Conservation (phyloP, 2,888 invertebrate species). For the Alsophila aescularia region DNA sequence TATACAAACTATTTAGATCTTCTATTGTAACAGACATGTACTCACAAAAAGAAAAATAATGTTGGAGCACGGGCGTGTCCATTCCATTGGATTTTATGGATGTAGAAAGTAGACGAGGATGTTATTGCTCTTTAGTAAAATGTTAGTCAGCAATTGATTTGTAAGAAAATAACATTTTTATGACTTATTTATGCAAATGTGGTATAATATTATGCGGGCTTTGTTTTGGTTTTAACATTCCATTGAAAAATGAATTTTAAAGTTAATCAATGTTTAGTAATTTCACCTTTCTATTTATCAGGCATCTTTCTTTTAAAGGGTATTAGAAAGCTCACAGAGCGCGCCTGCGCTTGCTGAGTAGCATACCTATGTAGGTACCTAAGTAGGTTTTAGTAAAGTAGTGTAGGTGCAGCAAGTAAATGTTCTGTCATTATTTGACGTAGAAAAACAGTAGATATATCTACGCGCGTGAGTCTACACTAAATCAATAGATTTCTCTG, state of each 20-base stretch:
- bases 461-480: conserved; percentile 9
- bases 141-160: conserved; percentile 4
- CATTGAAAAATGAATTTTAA: background rate
- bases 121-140: conserved; percentile 1
- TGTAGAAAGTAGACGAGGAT: conserved; percentile 29
- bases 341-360: background rate
- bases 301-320: background rate
- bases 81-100: conserved; percentile 18
- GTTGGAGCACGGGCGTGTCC: conserved; percentile 13
- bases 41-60: background rate
- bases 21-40: background rate
- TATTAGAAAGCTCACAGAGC: background rate
- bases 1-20: background rate
- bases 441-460: conserved; percentile 26
- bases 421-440: conserved; percentile 27
- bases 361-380: too few relatives aligned
- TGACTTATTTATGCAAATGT: conserved; percentile 28
- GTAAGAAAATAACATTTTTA: conserved; percentile 21
- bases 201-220: background rate
- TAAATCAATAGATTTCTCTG: conserved; percentile 24
- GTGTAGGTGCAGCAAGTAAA: conserved; percentile 4
- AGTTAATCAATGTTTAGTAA: background rate
- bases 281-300: background rate
- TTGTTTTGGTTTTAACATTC: background rate
- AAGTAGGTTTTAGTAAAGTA: background rate